Evolutionary conservation across 2,797 vertebrate genomes (phyloP), one percentile per base, ranked within the genome.

Genomic region (Chelonia mydas): DNA sequence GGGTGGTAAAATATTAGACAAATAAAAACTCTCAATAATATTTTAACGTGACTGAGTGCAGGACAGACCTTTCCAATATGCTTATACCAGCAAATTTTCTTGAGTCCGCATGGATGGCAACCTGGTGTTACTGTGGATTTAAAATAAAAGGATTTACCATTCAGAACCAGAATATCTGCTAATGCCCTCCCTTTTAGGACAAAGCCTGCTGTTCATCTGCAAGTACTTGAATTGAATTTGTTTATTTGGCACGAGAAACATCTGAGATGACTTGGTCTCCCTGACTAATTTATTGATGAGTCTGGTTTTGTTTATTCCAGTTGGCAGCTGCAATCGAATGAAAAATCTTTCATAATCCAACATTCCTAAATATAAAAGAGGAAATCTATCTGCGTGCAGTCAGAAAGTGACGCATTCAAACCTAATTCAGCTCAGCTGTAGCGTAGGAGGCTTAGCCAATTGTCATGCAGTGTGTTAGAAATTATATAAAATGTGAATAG

Each of bases 71-170:
- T 51, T n/a, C 33, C 12, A 4, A 2, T 11, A 8, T 2, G 8
- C 50, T 13, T 77, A 25, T 11, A n/a, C 33, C 68, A 55, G 47
- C 3, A 4, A 15, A 2, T 27, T 50, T 45, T 21, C 2, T 3
- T 21, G 23, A 51, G 21, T 17, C 23, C 1, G 0, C 16, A 1
- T 57, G 15, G 10, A 77, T 51, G 28, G 12, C 65, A 49, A 28
- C 41, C 33, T 2, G 2, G 11, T 23, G 0, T 33, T 11, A 53
- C 28, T 83, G 47, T 12, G 2, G 17, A 72, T 37, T 37, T 72
- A 74, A 72, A 74, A 74, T 11, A 74, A 74, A 41, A 74, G 7
- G 10, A 74, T 8, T 41, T 74, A 59, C 59, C 17, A 3, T 1
- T 25, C 6, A 11, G 81, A 47, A 78, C 15, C 77, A 61, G 25